Base-by-base conservation (phyloP, 2,113 vertebrate species). In the Phylloscopus trochilus region DNA sequence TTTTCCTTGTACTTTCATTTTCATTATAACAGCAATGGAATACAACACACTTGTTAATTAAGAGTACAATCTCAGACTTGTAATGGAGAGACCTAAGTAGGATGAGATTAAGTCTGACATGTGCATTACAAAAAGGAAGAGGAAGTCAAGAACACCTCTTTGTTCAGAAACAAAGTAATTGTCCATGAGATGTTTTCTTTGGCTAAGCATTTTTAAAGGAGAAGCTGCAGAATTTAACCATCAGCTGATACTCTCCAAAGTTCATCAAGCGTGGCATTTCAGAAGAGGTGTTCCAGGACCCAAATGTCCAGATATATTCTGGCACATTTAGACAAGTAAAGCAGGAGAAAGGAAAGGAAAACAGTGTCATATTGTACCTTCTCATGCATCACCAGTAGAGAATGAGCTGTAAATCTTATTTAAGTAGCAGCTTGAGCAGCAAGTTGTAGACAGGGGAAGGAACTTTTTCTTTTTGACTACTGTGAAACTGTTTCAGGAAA, bases 41-140 rank as follows among this genome's bases (percentile, higher is more conserved):
- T 58, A 7, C 18, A 10, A 13, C 51, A 10, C 17, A 26, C 5
- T 1, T 39, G 3, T 31, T 62, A 87, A 31, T 18, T 35, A 33
- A 37, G 35, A 63, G 26, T 69, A 30, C 2, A 51, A 15, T 62
- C 17, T 74, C 19, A n/a, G 26, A 43, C 7, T 26, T 58, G 18
- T 33, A 53, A 52, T 20, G 24, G 9, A 47, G 13, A 47, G 2
- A 58, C 7, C 3, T 35, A 14, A 39, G 6, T 17, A 44, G 3
- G 30, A 44, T 58, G 8, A 52, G 15, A 19, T 33, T 4, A 7
- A 72, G 6, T 2, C 10, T 58, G 39, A 56, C 15, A 43, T 4
- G 51, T 0, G 0, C 2, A 66, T 8, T 6, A 23, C 3, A 43
- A 66, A 74, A 69, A 37, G 7, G 30, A 39, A 17, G 4, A 53